Conservation (phyloP, 1,140 invertebrate species). For the Tribolium madens region DNA sequence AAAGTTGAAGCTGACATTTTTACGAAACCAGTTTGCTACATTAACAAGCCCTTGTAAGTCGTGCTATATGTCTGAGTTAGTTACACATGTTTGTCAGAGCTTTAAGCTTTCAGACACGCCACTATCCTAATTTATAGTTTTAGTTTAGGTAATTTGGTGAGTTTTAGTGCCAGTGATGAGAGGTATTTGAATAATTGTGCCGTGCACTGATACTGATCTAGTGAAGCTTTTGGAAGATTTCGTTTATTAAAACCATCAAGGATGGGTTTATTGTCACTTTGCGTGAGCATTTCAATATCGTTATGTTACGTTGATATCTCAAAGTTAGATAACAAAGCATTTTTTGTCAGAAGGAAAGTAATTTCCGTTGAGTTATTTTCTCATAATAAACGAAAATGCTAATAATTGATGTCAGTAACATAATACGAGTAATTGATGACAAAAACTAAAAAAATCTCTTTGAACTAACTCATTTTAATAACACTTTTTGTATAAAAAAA, state of each 20-base stretch:
- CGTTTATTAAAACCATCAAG: neutral
- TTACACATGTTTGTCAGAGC: neutral
- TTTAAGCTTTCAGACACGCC: neutral
- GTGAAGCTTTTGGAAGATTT: neutral
- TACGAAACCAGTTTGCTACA: neutral
- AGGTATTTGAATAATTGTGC: neutral
- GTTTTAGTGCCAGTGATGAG: neutral
- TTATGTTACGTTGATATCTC: neutral
- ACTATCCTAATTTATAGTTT: neutral
- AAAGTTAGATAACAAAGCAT: neutral
- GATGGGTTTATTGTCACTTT: neutral
- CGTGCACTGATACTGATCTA: neutral
- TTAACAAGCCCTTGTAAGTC: neutral
- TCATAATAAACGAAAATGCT: neutral
- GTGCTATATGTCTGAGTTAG: neutral
- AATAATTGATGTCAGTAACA: neutral
- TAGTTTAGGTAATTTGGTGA: neutral
- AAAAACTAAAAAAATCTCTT: no score
- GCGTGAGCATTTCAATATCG: neutral
- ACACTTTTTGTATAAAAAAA: no score
- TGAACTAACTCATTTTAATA: no score
- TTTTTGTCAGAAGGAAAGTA: neutral
- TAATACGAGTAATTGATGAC: no score
- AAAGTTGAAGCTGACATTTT: neutral
- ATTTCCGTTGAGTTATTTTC: neutral